These are phyloP conservation scores for Mimas tiliae DNA, from an alignment of 2,888 invertebrate species.

Conservation along the genomic window DNA sequence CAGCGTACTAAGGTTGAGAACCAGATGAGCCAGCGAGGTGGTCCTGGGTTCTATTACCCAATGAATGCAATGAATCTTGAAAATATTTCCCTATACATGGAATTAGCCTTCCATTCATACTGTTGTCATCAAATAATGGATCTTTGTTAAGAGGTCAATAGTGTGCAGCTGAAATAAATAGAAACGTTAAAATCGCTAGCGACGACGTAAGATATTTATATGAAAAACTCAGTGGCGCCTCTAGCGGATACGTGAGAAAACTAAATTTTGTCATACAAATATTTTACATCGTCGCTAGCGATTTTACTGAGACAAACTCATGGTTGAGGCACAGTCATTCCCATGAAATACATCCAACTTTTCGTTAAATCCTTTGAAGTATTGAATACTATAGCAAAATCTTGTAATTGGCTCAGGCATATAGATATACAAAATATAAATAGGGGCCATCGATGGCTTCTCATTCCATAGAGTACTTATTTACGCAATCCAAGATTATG, in stretches of 20 bases:
- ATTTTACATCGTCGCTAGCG: no score
- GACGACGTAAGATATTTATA: no score
- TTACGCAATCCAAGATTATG: no score
- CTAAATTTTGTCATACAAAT: no score
- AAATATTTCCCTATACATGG: slow-evolving; percentile 27
- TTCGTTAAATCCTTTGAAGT: neutral
- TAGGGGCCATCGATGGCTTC: neutral
- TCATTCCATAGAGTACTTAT: no score
- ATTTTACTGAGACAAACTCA: no score
- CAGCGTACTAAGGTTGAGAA: no score
- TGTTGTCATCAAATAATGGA: slow-evolving; percentile 56
- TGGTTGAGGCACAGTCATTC: slow-evolving; percentile 46
- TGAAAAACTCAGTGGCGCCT: no score
- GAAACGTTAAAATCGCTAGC: no score
- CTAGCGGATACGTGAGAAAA: no score
- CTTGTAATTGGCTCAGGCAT: neutral
- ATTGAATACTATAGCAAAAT: slow-evolving; percentile 2
- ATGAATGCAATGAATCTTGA: slow-evolving; percentile 28
- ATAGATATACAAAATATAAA: neutral
- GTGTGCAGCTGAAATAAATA: slow-evolving; percentile 47
- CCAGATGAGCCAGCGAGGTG: no score
- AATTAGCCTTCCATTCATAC: slow-evolving; percentile 52
- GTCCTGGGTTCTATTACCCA: no score
- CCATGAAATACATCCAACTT: slow-evolving; percentile 37
- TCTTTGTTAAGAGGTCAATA: slow-evolving; percentile 71